These are phyloP conservation scores for Thysanoteuthis rhombus DNA, from an alignment of 2,888 invertebrate genomes.

Conservation along the genomic window DNA sequence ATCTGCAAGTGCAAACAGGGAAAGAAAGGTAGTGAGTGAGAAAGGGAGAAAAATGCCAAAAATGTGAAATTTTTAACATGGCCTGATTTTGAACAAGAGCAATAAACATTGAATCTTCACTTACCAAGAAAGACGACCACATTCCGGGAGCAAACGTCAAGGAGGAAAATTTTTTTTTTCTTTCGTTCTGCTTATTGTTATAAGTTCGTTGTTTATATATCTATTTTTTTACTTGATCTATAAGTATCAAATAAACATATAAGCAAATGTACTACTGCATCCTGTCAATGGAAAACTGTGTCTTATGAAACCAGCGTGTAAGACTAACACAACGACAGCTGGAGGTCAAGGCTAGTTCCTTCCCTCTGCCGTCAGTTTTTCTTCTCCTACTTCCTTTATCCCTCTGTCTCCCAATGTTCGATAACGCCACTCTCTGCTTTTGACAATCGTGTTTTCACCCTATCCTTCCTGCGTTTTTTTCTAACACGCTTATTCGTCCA, in stretches of 20 bases:
- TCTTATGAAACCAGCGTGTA: neutral
- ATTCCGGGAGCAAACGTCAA: neutral
- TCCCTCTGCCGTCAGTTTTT: neutral
- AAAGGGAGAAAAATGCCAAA: neutral
- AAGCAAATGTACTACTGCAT: neutral
- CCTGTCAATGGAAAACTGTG: neutral
- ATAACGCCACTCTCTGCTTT: neutral
- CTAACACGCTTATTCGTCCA: neutral
- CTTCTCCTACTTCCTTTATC: neutral
- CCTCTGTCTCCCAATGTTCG: neutral
- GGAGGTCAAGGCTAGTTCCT: neutral
- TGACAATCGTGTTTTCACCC: neutral
- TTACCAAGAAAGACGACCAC: neutral
- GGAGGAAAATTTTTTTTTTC: neutral
- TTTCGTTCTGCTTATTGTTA: neutral
- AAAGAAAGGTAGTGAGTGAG: neutral
- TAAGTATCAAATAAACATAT: neutral
- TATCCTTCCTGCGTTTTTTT: neutral
- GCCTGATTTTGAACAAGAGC: too few relatives aligned
- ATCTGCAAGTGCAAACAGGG: neutral
- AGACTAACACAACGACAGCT: neutral
- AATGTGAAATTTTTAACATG: neutral
- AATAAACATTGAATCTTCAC: neutral
- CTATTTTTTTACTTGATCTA: neutral
- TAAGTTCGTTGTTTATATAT: neutral